phyloP scores from a whole-genome alignment of 2,797 vertebrate genomes.

The Pseudochirops corinnae region DNA sequence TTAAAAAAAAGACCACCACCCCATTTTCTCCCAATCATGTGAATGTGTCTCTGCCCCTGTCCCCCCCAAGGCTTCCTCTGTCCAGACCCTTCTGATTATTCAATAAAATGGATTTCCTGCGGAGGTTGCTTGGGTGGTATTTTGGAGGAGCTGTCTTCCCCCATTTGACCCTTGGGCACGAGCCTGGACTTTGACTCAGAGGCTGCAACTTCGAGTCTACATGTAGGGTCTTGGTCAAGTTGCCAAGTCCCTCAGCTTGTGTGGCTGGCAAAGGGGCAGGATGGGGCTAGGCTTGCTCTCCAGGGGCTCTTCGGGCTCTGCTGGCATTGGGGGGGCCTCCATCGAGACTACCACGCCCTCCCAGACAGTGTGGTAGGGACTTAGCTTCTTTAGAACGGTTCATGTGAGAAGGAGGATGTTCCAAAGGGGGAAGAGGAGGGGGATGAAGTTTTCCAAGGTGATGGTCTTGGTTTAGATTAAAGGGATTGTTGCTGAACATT shows the following conservation, averaged over 20 bases:
- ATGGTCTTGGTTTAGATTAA: not conserved
- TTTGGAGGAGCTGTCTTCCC: not conserved
- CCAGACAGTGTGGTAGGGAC: too few relatives aligned
- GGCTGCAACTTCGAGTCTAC: not conserved
- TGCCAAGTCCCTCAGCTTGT: rapidly evolving
- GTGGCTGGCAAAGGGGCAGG: not conserved
- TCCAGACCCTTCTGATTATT: conserved; percentile 74
- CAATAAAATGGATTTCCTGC: conserved; percentile 81
- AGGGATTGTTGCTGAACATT: not conserved
- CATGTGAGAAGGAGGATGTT: not conserved
- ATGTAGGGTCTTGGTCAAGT: not conserved
- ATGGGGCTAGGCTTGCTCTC: not conserved
- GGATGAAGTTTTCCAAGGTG: not conserved
- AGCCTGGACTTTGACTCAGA: not conserved
- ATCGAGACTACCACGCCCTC: rapidly evolving
- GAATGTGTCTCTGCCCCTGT: conserved; percentile 20
- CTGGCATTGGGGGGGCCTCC: not conserved
- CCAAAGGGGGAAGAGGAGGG: not conserved
- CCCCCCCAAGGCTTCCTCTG: conserved; percentile 62
- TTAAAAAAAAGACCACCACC: not conserved
- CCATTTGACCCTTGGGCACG: not conserved
- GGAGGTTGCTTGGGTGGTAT: conserved; percentile 22
- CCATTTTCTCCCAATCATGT: conserved; percentile 7
- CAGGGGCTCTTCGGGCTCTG: not conserved
- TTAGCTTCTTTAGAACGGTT: not conserved